Evolutionary conservation across 2,888 invertebrate species (phyloP).

Genomic region (Hipparchia semele): DNA sequence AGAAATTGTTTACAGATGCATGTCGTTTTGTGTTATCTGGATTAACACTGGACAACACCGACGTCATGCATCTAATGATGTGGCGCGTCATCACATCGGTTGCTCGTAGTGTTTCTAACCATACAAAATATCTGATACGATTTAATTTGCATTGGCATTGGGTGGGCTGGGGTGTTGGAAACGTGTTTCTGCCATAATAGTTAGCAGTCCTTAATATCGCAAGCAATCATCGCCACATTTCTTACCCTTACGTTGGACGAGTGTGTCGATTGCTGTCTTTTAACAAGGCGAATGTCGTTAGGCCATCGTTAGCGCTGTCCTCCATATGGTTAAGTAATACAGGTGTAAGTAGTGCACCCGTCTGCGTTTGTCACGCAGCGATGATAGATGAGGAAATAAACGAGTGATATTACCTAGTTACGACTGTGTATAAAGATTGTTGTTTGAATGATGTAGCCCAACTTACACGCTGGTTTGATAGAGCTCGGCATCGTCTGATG

Average conservation of each 20-base stretch:
- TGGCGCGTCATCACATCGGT: neutral
- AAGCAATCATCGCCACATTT: slow-evolving; percentile 35
- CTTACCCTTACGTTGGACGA: slow-evolving; percentile 16
- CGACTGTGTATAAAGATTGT: slow-evolving; percentile 57
- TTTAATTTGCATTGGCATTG: too few relatives aligned
- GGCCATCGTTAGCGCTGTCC: slow-evolving; percentile 50
- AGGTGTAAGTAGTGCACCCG: slow-evolving; percentile 59
- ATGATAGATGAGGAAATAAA: slow-evolving; percentile 66
- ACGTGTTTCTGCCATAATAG: neutral
- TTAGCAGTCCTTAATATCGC: slow-evolving; percentile 29
- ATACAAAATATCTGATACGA: too few relatives aligned
- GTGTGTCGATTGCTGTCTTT: slow-evolving; percentile 36
- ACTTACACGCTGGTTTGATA: neutral
- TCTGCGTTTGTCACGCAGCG: slow-evolving; percentile 57
- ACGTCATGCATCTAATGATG: neutral
- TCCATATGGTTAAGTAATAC: slow-evolving; percentile 57
- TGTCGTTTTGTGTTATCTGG: neutral
- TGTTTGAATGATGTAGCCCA: slow-evolving; percentile 51
- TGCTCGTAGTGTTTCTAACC: too few relatives aligned
- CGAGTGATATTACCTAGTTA: slow-evolving; percentile 61
- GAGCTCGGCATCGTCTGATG: neutral
- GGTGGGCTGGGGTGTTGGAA: neutral
- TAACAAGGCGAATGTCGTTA: slow-evolving; percentile 63
- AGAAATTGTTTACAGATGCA: neutral
- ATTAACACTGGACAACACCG: neutral